Evolutionary conservation across 2,113 vertebrate genomes (phyloP).

Genomic region (Pedionomus torquatus): DNA sequence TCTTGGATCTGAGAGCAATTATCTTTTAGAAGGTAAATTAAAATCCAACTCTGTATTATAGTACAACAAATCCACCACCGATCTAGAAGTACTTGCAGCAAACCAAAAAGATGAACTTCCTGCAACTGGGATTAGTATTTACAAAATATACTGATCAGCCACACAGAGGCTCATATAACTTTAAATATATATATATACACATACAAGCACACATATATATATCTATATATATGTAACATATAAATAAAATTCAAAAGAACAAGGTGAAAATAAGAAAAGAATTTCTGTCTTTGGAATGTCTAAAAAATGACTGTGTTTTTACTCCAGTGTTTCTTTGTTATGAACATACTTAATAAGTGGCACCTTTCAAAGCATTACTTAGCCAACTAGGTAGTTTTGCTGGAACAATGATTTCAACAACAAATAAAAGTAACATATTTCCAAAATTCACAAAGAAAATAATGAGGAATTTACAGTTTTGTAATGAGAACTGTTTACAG

Average conservation of each 20-base stretch:
- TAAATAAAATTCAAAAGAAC: conserved; percentile 70
- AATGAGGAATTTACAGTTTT: neutral
- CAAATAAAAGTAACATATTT: neutral
- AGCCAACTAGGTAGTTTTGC: conserved; percentile 58
- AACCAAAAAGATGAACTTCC: conserved; percentile 40
- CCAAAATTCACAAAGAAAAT: neutral
- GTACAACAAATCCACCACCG: conserved; percentile 57
- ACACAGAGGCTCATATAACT: conserved; percentile 74
- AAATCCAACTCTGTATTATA: conserved; percentile 57
- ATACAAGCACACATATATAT: conserved; percentile 65
- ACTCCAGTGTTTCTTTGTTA: conserved; percentile 67
- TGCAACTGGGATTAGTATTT: conserved; percentile 68
- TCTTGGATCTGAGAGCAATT: conserved; percentile 53
- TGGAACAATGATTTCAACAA: conserved; percentile 45
- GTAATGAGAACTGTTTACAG: neutral
- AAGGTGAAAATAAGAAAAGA: conserved; percentile 46
- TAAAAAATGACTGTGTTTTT: conserved; percentile 23
- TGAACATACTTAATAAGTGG: conserved; percentile 48
- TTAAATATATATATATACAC: conserved; percentile 61
- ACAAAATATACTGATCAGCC: conserved; percentile 77
- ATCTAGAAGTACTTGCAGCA: conserved; percentile 46
- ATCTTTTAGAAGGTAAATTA: conserved; percentile 58
- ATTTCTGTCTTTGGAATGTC: conserved; percentile 79
- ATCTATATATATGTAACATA: conserved; percentile 71
- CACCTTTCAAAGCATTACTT: conserved; percentile 58